phyloP scores from a whole-genome alignment of 2,888 invertebrate species.

The Eutolmus rufibarbis region DNA sequence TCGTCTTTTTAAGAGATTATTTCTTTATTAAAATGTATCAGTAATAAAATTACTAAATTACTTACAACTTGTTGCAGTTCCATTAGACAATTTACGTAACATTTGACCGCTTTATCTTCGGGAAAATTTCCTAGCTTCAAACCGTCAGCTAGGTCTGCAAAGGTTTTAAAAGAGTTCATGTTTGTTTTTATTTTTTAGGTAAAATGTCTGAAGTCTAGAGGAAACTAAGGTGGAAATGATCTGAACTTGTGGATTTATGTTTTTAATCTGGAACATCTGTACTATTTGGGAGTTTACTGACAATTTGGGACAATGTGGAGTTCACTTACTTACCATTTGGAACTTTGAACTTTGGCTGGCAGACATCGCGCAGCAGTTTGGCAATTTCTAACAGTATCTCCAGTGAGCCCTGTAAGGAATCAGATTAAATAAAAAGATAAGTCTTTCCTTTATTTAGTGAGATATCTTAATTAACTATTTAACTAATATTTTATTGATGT shows the following conservation, averaged over 20 bases:
- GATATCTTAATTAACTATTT: not conserved
- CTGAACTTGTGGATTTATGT: conserved; percentile 44
- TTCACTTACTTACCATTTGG: conserved; percentile 65
- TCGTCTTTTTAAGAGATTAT: conserved; percentile 26
- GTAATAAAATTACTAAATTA: conserved; percentile 29
- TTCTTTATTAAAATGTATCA: not conserved
- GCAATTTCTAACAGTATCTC: conserved; percentile 68
- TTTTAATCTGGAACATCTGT: not conserved
- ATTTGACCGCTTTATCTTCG: conserved; percentile 53
- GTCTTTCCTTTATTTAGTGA: not conserved
- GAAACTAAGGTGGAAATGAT: too few relatives aligned
- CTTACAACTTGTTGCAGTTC: conserved; percentile 62
- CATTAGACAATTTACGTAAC: conserved; percentile 62
- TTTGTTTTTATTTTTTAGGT: not conserved
- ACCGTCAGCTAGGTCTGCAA: conserved; percentile 40
- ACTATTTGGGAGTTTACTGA: too few relatives aligned
- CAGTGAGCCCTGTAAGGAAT: conserved; percentile 49
- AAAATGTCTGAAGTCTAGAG: too few relatives aligned
- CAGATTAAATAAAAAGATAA: not conserved
- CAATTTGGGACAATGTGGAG: too few relatives aligned
- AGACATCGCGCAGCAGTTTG: conserved; percentile 68
- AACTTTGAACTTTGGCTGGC: conserved; percentile 68
- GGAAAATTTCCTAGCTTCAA: conserved; percentile 41
- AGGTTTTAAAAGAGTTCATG: not conserved
- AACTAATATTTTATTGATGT: not conserved